Base-by-base conservation (phyloP, 2,113 vertebrate genomes). In the Copsychus sechellarum region DNA sequence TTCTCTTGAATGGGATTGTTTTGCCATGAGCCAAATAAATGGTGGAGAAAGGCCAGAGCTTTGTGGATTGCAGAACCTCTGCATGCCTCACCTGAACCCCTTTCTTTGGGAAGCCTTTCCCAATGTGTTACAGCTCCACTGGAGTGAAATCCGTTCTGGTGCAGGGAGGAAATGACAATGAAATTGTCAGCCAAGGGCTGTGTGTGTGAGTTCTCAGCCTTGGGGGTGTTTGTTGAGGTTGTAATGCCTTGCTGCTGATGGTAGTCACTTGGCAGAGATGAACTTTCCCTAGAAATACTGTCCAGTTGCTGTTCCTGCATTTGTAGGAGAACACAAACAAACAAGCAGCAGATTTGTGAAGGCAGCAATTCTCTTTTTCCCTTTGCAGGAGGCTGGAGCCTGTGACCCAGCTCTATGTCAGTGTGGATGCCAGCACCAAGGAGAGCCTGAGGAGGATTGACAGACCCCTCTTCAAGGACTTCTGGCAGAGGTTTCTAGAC, bases 391-490 rank as follows among this genome's bases (percentile, higher is more conserved):
- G 47, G 86, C 98, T 99, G 74, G 98, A 97, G 87, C 99, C 99
- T 7, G 99, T 99, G 22, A 99, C 99, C 2, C 99, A 99, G 98
- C 95, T 99, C 24, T 99, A 99, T 5, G 99, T 99, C 60, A 99
- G 99, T 0, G 98, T 99, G 94, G 99, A 99, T 36, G 99, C 99
- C 81, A 99, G 99, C 97, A 99, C 99, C 95, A 98, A 95, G 64
- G 99, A 99, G 11, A 99, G 99, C 77, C 98, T 99, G 94, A 99
- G 98, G 96, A 99, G 97, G 93, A 99, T 99, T 3, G 99, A 99
- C 94, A 98, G 98, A 26, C 99, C 99, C 2, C 99, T 99, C 93
- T 99, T 99, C 97, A 99, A 98, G 95, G 99, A 99, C 96, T 99
- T 99, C 98, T 99, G 99, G 99, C 98, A 98, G 18, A 98, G 99